phyloP scores from a whole-genome alignment of 2,797 vertebrate species.

The Syngnathus rostellatus region DNA sequence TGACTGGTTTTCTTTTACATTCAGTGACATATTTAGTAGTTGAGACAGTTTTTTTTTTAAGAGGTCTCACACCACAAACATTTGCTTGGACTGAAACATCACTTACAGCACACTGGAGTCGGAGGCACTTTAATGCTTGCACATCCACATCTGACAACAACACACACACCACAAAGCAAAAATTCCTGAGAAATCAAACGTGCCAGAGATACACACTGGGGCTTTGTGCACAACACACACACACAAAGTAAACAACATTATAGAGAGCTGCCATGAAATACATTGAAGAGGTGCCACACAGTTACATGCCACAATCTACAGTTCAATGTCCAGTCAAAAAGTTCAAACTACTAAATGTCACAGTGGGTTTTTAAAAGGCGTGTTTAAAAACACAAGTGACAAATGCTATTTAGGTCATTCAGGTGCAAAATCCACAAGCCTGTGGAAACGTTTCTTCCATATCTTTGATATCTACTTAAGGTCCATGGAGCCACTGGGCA shows the following conservation, averaged over 20 bases:
- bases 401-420: conserved; percentile 1
- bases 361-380: conserved; percentile 45
- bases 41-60: neutral
- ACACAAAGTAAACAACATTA: conserved; percentile 10
- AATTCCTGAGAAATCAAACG: conserved; percentile 62
- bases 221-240: conserved; percentile 26
- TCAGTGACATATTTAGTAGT: conserved; percentile 13
- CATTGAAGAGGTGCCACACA: conserved; percentile 12
- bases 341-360: conserved; percentile 42
- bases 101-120: conserved; percentile 17
- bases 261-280: conserved; percentile 9
- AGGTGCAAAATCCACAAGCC: conserved; percentile 28
- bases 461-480: conserved; percentile 13
- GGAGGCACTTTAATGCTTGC: conserved; percentile 49
- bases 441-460: neutral
- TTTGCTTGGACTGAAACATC: conserved; percentile 13
- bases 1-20: conserved; percentile 25
- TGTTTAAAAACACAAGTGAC: neutral
- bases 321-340: conserved; percentile 22
- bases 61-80: conserved; percentile 10
- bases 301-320: neutral
- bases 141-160: neutral
- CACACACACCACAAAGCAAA: conserved; percentile 16
- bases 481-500: neutral
- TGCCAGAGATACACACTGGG: neutral